Conservation (phyloP, 1,140 invertebrate genomes). For the Solenopsis fugax region DNA sequence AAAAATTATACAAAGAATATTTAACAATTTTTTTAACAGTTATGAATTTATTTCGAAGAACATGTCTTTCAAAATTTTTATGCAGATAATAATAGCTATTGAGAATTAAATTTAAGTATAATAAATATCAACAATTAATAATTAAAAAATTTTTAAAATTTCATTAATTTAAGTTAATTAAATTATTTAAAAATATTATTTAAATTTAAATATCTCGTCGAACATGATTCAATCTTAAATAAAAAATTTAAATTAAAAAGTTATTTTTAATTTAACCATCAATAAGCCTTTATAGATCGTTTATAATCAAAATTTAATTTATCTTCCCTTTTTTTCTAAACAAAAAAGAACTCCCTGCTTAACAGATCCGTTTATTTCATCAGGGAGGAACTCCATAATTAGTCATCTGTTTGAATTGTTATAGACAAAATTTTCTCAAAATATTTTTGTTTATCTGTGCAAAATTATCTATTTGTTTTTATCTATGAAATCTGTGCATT, state of each 20-base stretch:
- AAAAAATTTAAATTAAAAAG: not conserved
- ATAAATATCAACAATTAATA: not conserved
- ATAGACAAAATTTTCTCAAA: not conserved
- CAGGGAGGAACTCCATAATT: not conserved
- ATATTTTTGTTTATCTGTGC: conserved; percentile 8
- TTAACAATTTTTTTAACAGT: conserved; percentile 14
- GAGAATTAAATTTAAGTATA: conserved; percentile 6
- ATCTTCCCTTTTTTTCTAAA: too few relatives aligned
- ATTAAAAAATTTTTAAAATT: conserved; percentile 2
- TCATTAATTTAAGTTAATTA: not conserved
- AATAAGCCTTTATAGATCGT: not conserved
- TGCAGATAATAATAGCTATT: not conserved
- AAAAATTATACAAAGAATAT: conserved; percentile 14
- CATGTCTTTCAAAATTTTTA: not conserved
- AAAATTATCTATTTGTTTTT: conserved; percentile 7
- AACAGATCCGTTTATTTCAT: not conserved
- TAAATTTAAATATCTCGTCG: not conserved
- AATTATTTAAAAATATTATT: conserved; percentile 18
- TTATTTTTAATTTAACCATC: not conserved
- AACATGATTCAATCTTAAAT: conserved; percentile 11
- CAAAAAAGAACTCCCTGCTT: not conserved
- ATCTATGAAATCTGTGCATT: conserved; percentile 11
- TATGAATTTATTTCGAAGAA: not conserved
- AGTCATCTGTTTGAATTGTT: not conserved
- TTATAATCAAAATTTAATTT: conserved; percentile 8